A percentile compares a stretch with the other conserved stretches of the same genome.
Evolutionary conservation across 1,140 invertebrate species (phyloP).

Genomic region (Charaxes varanes): DNA sequence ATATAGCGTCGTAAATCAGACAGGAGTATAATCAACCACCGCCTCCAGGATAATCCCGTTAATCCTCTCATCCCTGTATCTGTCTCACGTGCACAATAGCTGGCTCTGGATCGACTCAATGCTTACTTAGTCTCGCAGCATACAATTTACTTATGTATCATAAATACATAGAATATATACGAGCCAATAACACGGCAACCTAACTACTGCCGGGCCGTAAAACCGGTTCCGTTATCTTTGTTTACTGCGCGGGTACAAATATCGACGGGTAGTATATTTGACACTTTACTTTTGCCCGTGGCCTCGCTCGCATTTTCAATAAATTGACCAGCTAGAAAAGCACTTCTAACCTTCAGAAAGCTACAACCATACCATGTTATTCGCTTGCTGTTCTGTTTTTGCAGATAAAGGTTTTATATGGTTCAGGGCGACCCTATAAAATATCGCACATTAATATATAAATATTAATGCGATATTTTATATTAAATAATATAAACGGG

Average conservation of each 20-base stretch:
- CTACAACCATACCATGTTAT: no score
- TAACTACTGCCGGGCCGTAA: conserved; percentile 48
- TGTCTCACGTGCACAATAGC: conserved; percentile 54
- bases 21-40: conserved; percentile 60
- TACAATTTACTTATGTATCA: conserved; percentile 39
- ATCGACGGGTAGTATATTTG: no score
- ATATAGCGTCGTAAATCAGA: conserved; percentile 71
- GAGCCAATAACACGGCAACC: conserved; percentile 45
- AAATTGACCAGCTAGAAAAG: no score
- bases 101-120: conserved; percentile 35
- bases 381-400: no score
- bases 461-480: no score
- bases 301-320: no score
- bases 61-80: conserved; percentile 55
- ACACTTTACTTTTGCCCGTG: no score
- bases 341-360: no score
- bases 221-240: conserved; percentile 48
- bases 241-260: conserved; percentile 47
- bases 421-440: no score
- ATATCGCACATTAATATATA: no score
- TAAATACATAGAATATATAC: conserved; percentile 40
- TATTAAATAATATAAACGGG: no score
- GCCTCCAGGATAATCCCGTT: conserved; percentile 55
- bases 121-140: conserved; percentile 27
- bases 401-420: no score